These are phyloP conservation scores for Paraplagusia blochii DNA, from an alignment of 2,113 vertebrate species.

Conservation along the genomic window DNA sequence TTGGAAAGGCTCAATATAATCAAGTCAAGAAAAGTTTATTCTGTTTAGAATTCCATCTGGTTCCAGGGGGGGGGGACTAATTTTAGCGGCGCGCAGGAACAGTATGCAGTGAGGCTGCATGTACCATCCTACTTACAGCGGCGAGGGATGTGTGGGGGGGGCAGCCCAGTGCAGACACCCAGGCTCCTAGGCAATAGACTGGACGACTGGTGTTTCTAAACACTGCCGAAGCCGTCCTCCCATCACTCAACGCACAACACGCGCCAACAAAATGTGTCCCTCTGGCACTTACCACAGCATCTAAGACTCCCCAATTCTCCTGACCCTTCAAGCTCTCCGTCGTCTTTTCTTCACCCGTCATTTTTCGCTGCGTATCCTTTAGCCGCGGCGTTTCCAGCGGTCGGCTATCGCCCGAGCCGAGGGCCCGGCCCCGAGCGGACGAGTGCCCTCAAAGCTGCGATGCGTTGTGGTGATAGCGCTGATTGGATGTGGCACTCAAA, in stretches of 20 bases:
- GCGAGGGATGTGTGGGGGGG: constrained; percentile 42
- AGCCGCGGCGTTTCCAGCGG: constrained; percentile 42
- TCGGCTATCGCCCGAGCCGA: constrained; percentile 49
- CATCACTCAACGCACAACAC: constrained; percentile 70
- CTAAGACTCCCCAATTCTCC: constrained; percentile 41
- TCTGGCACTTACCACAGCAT: constrained; percentile 68
- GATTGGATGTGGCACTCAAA: constrained; percentile 69
- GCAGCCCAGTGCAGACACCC: constrained; percentile 68
- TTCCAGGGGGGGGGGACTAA: constrained; percentile 73
- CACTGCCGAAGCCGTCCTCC: constrained; percentile 70
- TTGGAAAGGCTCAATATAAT: constrained; percentile 79
- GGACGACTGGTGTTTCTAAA: constrained; percentile 72
- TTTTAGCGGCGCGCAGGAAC: constrained; percentile 67
- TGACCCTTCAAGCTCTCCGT: not conserved
- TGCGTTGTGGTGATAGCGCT: constrained; percentile 56
- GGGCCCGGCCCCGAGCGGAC: constrained; percentile 29
- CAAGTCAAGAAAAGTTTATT: constrained; percentile 79
- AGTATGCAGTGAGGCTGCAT: constrained; percentile 71
- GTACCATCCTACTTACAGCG: constrained; percentile 71
- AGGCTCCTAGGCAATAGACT: constrained; percentile 77
- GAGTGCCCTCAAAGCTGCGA: constrained; percentile 47
- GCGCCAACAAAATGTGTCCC: constrained; percentile 68
- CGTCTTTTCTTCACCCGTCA: constrained; percentile 39
- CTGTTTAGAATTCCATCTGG: constrained; percentile 76
- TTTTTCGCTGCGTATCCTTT: constrained; percentile 33